Evolutionary conservation across 2,797 vertebrate species (phyloP), one percentile per base, ranked within the genome.

Genomic region (Semaprochilodus insignis): DNA sequence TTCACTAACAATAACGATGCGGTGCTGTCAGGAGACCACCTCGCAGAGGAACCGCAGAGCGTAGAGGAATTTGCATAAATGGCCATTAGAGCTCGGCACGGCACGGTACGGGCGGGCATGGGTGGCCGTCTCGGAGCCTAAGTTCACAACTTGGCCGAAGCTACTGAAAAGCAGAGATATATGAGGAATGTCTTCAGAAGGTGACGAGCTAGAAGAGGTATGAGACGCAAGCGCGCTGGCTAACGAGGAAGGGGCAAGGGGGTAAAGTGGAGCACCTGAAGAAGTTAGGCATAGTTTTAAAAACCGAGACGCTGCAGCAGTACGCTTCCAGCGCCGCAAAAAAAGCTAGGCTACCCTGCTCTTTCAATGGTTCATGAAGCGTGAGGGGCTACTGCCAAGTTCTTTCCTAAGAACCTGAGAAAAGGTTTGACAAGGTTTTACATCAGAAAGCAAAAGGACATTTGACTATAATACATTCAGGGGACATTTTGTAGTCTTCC

Each of bases 141-240:
- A 34, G 10, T 14, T 5, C 5, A n/a, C 75, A 31, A 25, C 40
- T 44, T 17, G 17, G 25, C 14, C 14, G 2, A 48, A 23, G 75
- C 48, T 10, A 48, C 55, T 59, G 52, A 72, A 57, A 81, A 31
- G 71, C 44, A 16, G 83, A 78, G 87, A 72, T 65, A 16, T 77
- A 89, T 88, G 90, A 92, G 94, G 94, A 95, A 95, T 95, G 94
- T 94, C 67, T 92, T 75, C 11, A 87, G 87, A 89, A 88, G 48
- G 71, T 85, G 88, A 91, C 81, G 81, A 89, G 88, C 88, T 74
- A 86, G 81, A 87, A 82, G 74, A 88, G 78, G 74, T 82, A 82
- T 71, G 44, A 69, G 59, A 36, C 19, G 55, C 54, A 23, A 83
- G 69, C 57, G 4, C 69, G 36, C 63, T 4, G 74, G 63, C 48